Evolutionary conservation across 1,140 invertebrate species (phyloP), one percentile per base, ranked within the genome.

Genomic region (Heliconius himera): DNA sequence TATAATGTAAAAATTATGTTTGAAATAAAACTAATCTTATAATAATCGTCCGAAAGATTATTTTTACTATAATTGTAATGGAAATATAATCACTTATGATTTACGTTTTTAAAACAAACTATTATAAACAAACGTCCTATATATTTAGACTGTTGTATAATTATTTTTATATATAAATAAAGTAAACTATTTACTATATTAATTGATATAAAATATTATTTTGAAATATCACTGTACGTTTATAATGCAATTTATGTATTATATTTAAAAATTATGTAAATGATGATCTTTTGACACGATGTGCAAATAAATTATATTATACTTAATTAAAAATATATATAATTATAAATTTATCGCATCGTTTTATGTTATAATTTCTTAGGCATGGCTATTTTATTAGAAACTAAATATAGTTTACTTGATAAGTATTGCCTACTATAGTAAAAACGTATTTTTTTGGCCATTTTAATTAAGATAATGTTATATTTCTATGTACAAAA

Each of bases 401-500:
- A 26, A 66, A 66, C n/a, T 66, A 66, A 56, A 66, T 66, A 66
- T 26, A 66, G 26, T 29, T 66, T 66, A 66, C 60, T 66, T 29
- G 60, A 66, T 66, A 66, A 66, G 26, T 66, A 66, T 66, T 66
- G 60, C 60, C 60, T 66, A 66, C 60, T 66, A 66, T 66, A 66
- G 26, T 66, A 26, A 66, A 66, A 66, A 51, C 41, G 60, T 66
- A 66, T 66, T 66, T 66, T 66, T 66, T 66, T 66, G 60, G 60
- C 60, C 60, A 66, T 66, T 66, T 66, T 66, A 66, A 66, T 66
- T 66, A 66, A 66, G 60, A 66, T 66, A 66, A 66, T 66, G 22
- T 66, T 66, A 66, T 66, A 66, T 66, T 66, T 66, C 60, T 66
- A 66, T 66, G 60, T 66, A 66, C 60, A 66, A 66, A 66, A 66